Conservation (phyloP, 2,113 vertebrate species). For the Grammomys dolichurus region DNA sequence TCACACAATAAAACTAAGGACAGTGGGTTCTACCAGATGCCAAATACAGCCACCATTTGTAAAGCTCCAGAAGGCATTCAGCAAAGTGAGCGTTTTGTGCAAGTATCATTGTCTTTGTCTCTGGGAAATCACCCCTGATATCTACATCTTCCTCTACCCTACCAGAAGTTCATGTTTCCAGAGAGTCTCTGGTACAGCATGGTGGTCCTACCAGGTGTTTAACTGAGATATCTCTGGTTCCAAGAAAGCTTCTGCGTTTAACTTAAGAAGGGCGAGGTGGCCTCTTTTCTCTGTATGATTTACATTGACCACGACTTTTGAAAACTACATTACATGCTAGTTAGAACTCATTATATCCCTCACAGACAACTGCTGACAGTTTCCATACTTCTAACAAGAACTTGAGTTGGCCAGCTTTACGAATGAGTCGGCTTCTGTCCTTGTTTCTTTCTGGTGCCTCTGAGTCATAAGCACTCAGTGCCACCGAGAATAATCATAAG, state of each 20-base stretch:
- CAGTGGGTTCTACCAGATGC: not conserved
- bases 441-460: constrained; percentile 77
- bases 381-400: constrained; percentile 50
- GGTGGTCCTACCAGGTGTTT: constrained; percentile 11
- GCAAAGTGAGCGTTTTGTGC: not conserved
- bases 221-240: constrained; percentile 34
- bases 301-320: constrained; percentile 49
- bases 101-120: not conserved
- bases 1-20: not conserved
- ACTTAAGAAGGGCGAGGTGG: not conserved
- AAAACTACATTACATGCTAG: constrained; percentile 68
- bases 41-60: not conserved
- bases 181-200: not conserved
- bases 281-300: constrained; percentile 22
- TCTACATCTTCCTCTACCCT: not conserved
- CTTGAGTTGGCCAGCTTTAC: constrained; percentile 57
- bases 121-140: not conserved
- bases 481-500: constrained; percentile 67
- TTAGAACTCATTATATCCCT: constrained; percentile 74
- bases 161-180: not conserved
- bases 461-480: constrained; percentile 62
- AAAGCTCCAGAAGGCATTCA: not conserved
- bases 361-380: constrained; percentile 74
- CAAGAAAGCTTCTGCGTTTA: constrained; percentile 18
- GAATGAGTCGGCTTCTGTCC: constrained; percentile 67